These are phyloP conservation scores for Neomorphus geoffroyi DNA, from an alignment of 2,797 vertebrate species.

Conservation along the genomic window DNA sequence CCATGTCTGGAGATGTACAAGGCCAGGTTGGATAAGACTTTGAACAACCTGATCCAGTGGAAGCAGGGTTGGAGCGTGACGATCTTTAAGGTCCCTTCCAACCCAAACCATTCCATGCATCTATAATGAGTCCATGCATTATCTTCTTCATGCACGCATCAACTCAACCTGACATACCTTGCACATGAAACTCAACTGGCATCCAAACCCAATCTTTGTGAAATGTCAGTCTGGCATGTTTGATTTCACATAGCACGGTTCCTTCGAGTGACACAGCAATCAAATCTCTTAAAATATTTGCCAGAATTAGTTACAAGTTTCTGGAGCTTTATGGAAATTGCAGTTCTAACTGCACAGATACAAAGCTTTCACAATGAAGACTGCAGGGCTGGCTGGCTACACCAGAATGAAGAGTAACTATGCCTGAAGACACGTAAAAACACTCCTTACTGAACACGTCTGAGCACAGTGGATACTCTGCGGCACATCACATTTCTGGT, in stretches of 20 bases:
- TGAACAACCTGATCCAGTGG: too few relatives aligned
- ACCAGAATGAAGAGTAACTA: not conserved
- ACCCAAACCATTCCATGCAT: too few relatives aligned
- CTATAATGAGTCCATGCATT: accelerated
- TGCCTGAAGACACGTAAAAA: not conserved
- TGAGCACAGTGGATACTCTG: not conserved
- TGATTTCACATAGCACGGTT: not conserved
- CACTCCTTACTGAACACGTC: not conserved
- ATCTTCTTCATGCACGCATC: not conserved
- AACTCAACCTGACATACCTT: not conserved
- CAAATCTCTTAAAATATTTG: not conserved
- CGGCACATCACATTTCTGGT: not conserved
- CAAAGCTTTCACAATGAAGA: not conserved
- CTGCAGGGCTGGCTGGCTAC: not conserved
- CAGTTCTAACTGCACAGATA: not conserved
- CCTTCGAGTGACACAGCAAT: not conserved
- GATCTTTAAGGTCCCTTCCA: too few relatives aligned
- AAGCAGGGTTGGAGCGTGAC: too few relatives aligned
- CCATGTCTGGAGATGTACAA: too few relatives aligned
- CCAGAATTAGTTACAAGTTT: not conserved
- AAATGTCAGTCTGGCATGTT: not conserved
- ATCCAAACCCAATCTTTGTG: not conserved
- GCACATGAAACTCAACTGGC: not conserved
- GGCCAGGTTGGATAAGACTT: too few relatives aligned
- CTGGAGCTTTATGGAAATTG: not conserved